A percentile compares a stretch with the other conserved stretches of the same genome.
Conservation (phyloP, 1,140 invertebrate genomes). For the Drosophila sp. region DNA sequence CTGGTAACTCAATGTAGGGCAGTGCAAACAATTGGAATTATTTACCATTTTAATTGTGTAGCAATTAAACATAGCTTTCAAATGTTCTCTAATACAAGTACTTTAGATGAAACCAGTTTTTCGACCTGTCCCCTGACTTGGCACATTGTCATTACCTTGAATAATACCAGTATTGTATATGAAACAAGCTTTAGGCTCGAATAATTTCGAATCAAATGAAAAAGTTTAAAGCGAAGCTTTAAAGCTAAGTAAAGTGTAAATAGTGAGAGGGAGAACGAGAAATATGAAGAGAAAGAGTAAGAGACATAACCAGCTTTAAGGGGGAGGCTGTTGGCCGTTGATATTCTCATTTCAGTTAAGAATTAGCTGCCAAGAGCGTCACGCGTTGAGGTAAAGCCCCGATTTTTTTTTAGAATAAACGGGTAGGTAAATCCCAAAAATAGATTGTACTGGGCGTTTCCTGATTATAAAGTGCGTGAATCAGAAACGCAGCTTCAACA, state of each 20-base stretch:
- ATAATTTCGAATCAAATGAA: constrained; percentile 21
- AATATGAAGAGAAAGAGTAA: constrained; percentile 8
- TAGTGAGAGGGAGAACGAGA: neutral
- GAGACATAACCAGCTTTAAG: constrained; percentile 41
- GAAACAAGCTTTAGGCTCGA: constrained; percentile 24
- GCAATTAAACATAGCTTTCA: constrained; percentile 27
- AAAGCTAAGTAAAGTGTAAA: neutral
- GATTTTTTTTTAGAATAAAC: constrained; percentile 47
- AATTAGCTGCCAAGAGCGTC: constrained; percentile 52
- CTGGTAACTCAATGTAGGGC: constrained; percentile 7
- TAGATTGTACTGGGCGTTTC: constrained; percentile 48
- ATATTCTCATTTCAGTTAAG: constrained; percentile 47
- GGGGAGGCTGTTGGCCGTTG: constrained; percentile 15
- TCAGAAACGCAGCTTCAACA: constrained; percentile 50
- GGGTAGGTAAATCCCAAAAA: constrained; percentile 58
- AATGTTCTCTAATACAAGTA: constrained; percentile 34
- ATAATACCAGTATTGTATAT: constrained; percentile 26
- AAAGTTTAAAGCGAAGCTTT: constrained; percentile 16
- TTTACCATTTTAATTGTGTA: constrained; percentile 22
- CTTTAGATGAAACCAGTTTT: constrained; percentile 40
- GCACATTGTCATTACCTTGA: constrained; percentile 25
- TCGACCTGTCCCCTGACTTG: neutral
- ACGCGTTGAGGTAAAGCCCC: constrained; percentile 42
- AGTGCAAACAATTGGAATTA: constrained; percentile 26
- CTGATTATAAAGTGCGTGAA: constrained; percentile 68